Evolutionary conservation across 2,888 invertebrate genomes (phyloP).

Genomic region (Arrhopalites spinosus): DNA sequence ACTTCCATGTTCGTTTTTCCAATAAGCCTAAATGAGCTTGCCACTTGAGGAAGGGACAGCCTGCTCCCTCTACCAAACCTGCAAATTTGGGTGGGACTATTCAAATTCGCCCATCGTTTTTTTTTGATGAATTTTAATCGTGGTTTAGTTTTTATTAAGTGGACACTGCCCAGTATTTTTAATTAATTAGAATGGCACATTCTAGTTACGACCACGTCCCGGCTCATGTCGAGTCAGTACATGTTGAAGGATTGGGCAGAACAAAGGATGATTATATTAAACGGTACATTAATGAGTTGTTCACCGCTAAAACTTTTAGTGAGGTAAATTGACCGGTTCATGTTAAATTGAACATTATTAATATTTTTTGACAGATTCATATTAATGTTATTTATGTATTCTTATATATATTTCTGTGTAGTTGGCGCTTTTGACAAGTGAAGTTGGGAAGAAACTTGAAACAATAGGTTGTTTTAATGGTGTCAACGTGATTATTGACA

Average conservation of each 20-base stretch:
- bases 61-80: no score
- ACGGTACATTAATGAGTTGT: conserved; percentile 74
- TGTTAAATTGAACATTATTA: not conserved
- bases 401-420: conserved; percentile 51
- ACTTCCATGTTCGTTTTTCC: no score
- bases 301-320: conserved; percentile 82
- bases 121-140: no score
- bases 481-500: conserved; percentile 84
- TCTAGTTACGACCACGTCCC: conserved; percentile 51
- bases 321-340: conserved; percentile 69
- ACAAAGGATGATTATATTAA: conserved; percentile 88
- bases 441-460: conserved; percentile 76
- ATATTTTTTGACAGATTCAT: not conserved
- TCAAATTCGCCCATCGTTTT: no score
- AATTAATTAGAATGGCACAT: conserved; percentile 15
- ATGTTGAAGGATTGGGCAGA: conserved; percentile 80
- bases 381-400: not conserved
- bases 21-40: no score
- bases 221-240: conserved; percentile 84
- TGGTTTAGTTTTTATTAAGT: no score
- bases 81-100: no score
- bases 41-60: no score
- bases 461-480: conserved; percentile 87
- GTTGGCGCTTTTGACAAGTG: conserved; percentile 62
- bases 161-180: no score